These are phyloP conservation scores for Cataglyphis livida DNA, from an alignment of 2,888 invertebrate genomes.

Conservation along the genomic window DNA sequence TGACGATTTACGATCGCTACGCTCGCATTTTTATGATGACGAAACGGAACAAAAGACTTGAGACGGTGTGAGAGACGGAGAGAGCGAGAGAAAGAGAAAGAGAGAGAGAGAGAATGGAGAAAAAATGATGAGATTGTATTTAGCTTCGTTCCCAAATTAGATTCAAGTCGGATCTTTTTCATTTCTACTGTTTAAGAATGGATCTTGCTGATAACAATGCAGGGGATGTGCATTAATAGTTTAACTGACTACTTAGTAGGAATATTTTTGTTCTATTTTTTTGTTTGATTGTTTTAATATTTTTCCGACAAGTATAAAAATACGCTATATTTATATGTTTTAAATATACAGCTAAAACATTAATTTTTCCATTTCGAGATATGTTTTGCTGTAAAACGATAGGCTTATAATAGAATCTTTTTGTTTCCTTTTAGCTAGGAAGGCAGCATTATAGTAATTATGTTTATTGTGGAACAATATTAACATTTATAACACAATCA, in stretches of 20 bases:
- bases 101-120: background rate
- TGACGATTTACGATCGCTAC: slow-evolving; percentile 27
- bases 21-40: slow-evolving; percentile 35
- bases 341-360: background rate
- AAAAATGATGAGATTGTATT: background rate
- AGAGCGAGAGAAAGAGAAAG: background rate
- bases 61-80: background rate
- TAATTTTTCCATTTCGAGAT: slow-evolving; percentile 24
- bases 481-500: slow-evolving; percentile 76
- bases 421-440: slow-evolving; percentile 36
- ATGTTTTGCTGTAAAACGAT: background rate
- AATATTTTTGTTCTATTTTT: slow-evolving; percentile 18
- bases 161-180: slow-evolving; percentile 27
- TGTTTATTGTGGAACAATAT: slow-evolving; percentile 82
- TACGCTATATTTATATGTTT: background rate
- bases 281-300: background rate
- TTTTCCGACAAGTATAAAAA: slow-evolving; percentile 5
- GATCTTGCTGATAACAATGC: slow-evolving; percentile 18
- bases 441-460: slow-evolving; percentile 66
- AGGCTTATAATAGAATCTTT: background rate
- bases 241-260: slow-evolving; percentile 19
- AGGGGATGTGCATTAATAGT: slow-evolving; percentile 51
- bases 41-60: slow-evolving; percentile 9
- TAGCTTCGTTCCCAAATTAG: background rate
- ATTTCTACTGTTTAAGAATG: slow-evolving; percentile 26